phyloP scores from a whole-genome alignment of 2,888 invertebrate species.

The Spodoptera picta region DNA sequence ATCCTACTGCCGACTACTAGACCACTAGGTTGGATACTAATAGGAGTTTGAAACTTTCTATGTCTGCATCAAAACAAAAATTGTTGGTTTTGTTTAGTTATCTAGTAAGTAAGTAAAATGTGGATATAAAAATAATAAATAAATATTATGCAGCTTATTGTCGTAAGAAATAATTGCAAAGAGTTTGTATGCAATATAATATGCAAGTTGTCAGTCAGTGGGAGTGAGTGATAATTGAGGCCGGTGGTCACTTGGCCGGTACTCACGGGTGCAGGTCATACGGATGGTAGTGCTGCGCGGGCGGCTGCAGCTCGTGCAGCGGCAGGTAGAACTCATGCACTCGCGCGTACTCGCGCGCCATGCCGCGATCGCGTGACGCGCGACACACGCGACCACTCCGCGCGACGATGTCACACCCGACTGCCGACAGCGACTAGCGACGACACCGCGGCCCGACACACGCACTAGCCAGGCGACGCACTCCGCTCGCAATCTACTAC shows the following conservation, averaged over 20 bases:
- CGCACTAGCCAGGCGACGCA: conserved; percentile 12
- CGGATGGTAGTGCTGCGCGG: conserved; percentile 59
- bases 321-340: conserved; percentile 72
- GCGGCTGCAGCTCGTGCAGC: conserved; percentile 69
- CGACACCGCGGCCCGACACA: conserved; percentile 6
- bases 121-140: too few relatives aligned
- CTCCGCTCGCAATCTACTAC: conserved; percentile 21
- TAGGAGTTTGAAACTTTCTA: too few relatives aligned
- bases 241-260: conserved; percentile 6
- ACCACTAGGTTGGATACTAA: too few relatives aligned
- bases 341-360: conserved; percentile 71
- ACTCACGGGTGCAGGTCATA: conserved; percentile 72
- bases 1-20: too few relatives aligned
- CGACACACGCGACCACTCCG: conserved; percentile 27
- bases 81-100: too few relatives aligned
- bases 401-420: conserved; percentile 12
- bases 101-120: too few relatives aligned
- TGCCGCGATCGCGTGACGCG: conserved; percentile 48
- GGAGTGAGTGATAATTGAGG: too few relatives aligned
- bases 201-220: too few relatives aligned
- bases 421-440: conserved; percentile 7
- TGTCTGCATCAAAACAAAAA: too few relatives aligned
- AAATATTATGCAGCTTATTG: too few relatives aligned
- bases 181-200: too few relatives aligned
- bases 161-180: too few relatives aligned